Percentiles rank a stretch among this genome's conserved stretches.
Conservation (phyloP, 2,113 vertebrate genomes). For the Centrocercus urophasianus region DNA sequence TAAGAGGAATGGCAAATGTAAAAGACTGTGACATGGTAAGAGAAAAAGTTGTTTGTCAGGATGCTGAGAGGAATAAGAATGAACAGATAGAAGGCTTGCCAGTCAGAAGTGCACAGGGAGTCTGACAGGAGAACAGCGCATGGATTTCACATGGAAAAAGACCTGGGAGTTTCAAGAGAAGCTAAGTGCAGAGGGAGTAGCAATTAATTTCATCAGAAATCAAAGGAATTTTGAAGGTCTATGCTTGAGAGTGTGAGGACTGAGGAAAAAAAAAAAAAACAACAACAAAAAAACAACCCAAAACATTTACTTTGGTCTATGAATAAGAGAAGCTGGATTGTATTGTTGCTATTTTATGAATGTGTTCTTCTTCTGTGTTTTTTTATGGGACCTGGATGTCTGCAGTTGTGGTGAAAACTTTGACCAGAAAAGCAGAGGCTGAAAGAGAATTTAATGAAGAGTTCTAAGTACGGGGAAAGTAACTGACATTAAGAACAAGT, state of each 20-base stretch:
- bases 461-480: not conserved
- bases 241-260: not conserved
- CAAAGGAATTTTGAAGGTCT: not conserved
- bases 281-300: not conserved
- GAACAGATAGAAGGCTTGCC: not conserved
- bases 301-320: not conserved
- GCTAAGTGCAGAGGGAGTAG: not conserved
- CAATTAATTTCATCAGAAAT: not conserved
- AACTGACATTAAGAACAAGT: not conserved
- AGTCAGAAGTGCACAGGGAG: not conserved
- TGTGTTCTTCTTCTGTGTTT: not conserved
- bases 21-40: not conserved
- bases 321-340: not conserved
- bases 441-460: not conserved
- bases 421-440: not conserved
- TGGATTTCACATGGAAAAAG: not conserved
- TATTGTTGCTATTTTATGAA: not conserved
- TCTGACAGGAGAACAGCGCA: accelerated
- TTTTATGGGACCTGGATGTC: not conserved
- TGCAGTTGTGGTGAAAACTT: not conserved
- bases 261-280: not conserved
- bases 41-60: not conserved
- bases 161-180: not conserved
- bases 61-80: not conserved
- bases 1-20: not conserved